phyloP scores from a whole-genome alignment of 2,797 vertebrate species.

The Leucoraja ocellata region DNA sequence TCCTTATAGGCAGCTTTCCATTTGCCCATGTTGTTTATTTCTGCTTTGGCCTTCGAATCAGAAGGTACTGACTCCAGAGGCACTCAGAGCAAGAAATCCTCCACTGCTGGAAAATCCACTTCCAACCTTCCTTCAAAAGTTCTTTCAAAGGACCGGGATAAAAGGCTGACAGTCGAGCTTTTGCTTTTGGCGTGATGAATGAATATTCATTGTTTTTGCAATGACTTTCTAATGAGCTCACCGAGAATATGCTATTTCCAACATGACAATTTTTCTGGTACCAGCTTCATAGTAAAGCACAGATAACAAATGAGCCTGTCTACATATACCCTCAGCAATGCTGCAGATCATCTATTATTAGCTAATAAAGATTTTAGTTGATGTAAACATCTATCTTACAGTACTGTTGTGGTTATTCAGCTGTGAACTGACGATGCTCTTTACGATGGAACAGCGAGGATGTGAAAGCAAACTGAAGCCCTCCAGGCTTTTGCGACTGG shows the following conservation, averaged over 20 bases:
- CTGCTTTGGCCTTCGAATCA: too few relatives aligned
- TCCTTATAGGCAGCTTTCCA: too few relatives aligned
- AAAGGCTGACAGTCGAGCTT: too few relatives aligned
- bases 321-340: too few relatives aligned
- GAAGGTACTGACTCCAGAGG: too few relatives aligned
- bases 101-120: too few relatives aligned
- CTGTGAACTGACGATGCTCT: not conserved
- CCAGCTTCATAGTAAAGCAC: not conserved
- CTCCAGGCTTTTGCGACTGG: not conserved
- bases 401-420: not conserved
- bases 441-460: not conserved
- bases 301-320: not conserved
- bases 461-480: not conserved
- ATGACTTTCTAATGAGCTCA: not conserved
- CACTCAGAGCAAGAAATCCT: too few relatives aligned
- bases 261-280: not conserved
- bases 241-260: not conserved
- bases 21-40: too few relatives aligned
- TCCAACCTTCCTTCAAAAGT: too few relatives aligned
- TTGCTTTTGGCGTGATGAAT: not conserved
- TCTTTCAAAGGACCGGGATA: too few relatives aligned
- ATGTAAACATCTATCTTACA: not conserved
- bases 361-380: not conserved
- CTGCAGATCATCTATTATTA: not conserved
- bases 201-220: not conserved